A percentile compares a stretch with the other conserved stretches of the same genome.
Conservation (phyloP, 2,113 vertebrate species). For the Penelope pileata region DNA sequence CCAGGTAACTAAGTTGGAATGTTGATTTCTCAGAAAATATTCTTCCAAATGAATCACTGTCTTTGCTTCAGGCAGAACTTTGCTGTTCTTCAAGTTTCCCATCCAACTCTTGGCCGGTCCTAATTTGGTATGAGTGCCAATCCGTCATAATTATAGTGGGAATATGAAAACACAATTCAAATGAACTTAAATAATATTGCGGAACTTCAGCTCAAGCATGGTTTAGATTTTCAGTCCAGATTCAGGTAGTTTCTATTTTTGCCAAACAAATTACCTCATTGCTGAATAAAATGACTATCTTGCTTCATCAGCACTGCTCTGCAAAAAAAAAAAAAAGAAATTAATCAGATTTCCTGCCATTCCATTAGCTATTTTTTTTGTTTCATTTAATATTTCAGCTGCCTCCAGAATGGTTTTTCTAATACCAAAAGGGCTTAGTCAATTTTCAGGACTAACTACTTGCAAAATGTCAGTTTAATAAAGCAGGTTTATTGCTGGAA, state of each 20-base stretch:
- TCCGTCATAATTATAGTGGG: background rate
- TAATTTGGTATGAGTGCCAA: background rate
- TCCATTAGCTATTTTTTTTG: background rate
- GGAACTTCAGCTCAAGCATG: background rate
- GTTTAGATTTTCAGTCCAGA: constrained; percentile 18
- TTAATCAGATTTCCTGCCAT: constrained; percentile 54
- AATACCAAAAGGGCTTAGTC: constrained; percentile 52
- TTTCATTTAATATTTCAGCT: constrained; percentile 55
- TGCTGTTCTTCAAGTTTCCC: background rate
- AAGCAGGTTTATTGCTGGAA: constrained; percentile 30
- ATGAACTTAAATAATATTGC: background rate
- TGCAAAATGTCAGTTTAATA: constrained; percentile 70
- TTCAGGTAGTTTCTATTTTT: constrained; percentile 59
- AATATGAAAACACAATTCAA: background rate
- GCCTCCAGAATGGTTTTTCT: constrained; percentile 51
- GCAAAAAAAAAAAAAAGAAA: background rate
- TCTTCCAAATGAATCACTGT: background rate
- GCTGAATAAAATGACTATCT: constrained; percentile 5
- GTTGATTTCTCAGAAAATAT: background rate
- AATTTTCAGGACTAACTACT: constrained; percentile 67
- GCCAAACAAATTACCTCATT: constrained; percentile 50
- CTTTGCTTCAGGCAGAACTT: constrained; percentile 12
- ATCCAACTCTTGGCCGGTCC: background rate
- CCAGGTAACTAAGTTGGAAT: background rate
- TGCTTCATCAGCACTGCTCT: constrained; percentile 46